Percentiles rank a stretch among this genome's conserved stretches.
phyloP scores from a whole-genome alignment of 1,140 invertebrate genomes.

The Magallana ariakensis region DNA sequence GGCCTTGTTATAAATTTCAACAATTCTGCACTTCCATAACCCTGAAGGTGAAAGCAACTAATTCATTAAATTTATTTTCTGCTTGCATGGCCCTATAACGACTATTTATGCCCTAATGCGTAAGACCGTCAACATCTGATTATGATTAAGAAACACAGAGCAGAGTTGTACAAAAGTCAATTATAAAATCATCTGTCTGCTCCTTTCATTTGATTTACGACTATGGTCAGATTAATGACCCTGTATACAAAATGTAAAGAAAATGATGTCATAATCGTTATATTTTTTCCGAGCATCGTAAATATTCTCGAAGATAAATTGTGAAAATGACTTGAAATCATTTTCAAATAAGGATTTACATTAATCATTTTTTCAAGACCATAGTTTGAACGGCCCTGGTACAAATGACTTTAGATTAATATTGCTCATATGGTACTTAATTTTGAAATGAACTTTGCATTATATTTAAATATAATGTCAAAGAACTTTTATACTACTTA shows the following conservation, averaged over 20 bases:
- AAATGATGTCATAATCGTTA: too few relatives aligned
- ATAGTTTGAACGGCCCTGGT: too few relatives aligned
- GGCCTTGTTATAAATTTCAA: background rate
- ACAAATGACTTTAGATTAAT: too few relatives aligned
- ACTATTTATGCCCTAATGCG: background rate
- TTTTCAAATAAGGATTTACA: too few relatives aligned
- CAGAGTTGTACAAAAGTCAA: conserved; percentile 27
- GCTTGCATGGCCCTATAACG: background rate
- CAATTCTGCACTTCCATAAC: background rate
- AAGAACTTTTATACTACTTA: too few relatives aligned
- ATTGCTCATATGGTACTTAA: too few relatives aligned
- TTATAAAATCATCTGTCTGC: conserved; percentile 8
- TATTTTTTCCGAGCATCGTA: too few relatives aligned
- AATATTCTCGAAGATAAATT: too few relatives aligned
- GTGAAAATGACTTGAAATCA: too few relatives aligned
- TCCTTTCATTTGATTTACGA: background rate
- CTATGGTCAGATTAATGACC: background rate
- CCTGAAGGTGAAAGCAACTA: background rate
- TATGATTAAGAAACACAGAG: conserved; percentile 19
- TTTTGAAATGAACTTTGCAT: too few relatives aligned
- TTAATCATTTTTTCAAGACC: too few relatives aligned
- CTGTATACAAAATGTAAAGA: background rate
- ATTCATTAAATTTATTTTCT: background rate
- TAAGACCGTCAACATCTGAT: background rate
- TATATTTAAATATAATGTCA: too few relatives aligned